Conservation (phyloP, 2,888 invertebrate genomes). For the Drosophila villosipedis region DNA sequence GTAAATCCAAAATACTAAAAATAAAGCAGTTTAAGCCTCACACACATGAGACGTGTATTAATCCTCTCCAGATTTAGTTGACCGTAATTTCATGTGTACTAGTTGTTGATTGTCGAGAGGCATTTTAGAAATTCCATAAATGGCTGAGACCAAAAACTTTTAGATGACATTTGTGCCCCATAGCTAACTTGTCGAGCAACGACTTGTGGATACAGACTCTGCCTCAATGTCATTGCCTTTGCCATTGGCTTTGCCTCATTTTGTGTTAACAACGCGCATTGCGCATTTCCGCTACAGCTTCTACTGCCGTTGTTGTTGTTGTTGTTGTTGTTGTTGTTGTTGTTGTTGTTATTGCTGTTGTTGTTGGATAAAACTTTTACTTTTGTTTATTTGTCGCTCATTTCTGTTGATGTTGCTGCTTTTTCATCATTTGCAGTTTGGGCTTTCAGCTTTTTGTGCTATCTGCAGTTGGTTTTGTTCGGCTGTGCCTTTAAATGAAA, state of each 20-base stretch:
- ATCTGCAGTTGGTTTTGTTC: slow-evolving; percentile 44
- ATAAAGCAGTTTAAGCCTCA: background rate
- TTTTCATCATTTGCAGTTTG: slow-evolving; percentile 68
- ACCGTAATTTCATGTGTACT: slow-evolving; percentile 29
- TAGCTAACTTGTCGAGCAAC: background rate
- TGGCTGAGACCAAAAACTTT: slow-evolving; percentile 71
- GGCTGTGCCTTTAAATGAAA: slow-evolving; percentile 75
- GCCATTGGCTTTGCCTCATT: slow-evolving; percentile 57
- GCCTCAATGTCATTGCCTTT: slow-evolving; percentile 2
- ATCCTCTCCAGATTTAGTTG: slow-evolving; percentile 10
- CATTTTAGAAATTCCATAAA: slow-evolving; percentile 74
- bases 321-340: too few species aligned
- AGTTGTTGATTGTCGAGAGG: slow-evolving; percentile 53
- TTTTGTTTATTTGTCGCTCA: slow-evolving; percentile 80
- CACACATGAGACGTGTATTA: slow-evolving; percentile 5
- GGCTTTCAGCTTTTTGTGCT: slow-evolving; percentile 48
- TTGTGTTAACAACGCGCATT: slow-evolving; percentile 71
- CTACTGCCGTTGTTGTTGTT: background rate
- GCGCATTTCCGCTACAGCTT: slow-evolving; percentile 69
- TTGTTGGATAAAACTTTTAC: slow-evolving; percentile 66
- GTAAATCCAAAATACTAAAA: background rate
- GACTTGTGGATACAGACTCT: slow-evolving; percentile 22
- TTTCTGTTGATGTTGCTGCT: slow-evolving; percentile 71
- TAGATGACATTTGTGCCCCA: slow-evolving; percentile 55
- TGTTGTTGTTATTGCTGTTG: background rate